Conservation (phyloP, 2,113 vertebrate species). For the Symphodus melops region DNA sequence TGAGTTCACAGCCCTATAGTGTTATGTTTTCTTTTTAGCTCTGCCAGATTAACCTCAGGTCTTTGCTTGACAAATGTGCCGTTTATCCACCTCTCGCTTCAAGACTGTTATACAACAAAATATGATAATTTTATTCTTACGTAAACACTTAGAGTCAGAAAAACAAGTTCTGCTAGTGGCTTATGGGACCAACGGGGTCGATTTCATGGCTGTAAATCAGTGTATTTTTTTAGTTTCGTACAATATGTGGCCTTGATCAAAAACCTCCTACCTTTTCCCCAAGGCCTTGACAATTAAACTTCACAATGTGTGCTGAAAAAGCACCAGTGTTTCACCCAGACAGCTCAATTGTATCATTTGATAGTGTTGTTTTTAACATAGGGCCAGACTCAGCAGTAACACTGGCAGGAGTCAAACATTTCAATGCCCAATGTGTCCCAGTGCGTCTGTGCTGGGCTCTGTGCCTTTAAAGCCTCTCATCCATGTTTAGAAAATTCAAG, state of each 20-base stretch:
- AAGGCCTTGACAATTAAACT: slow-evolving; percentile 25
- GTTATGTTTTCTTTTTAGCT: slow-evolving; percentile 45
- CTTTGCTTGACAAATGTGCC: slow-evolving; percentile 36
- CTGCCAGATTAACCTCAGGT: slow-evolving; percentile 47
- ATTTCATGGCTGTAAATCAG: slow-evolving; percentile 40
- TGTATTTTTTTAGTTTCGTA: not conserved
- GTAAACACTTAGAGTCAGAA: slow-evolving; percentile 35
- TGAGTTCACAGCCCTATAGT: slow-evolving; percentile 30
- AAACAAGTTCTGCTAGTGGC: slow-evolving; percentile 22
- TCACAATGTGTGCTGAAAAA: slow-evolving; percentile 35
- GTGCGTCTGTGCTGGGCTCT: slow-evolving; percentile 41
- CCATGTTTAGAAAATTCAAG: slow-evolving; percentile 24
- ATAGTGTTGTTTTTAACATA: slow-evolving; percentile 44
- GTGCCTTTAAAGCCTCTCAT: slow-evolving; percentile 40
- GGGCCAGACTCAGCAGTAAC: slow-evolving; percentile 57
- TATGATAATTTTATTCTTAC: slow-evolving; percentile 58
- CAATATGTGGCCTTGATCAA: slow-evolving; percentile 12
- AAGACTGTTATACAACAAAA: slow-evolving; percentile 45
- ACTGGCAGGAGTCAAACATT: slow-evolving; percentile 56
- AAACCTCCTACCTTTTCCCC: slow-evolving; percentile 25
- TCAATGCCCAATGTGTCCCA: slow-evolving; percentile 54
- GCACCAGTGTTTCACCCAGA: slow-evolving; percentile 25
- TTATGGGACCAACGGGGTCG: not conserved
- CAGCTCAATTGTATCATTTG: slow-evolving; percentile 48
- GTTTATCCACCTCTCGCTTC: slow-evolving; percentile 50